Percentiles rank a stretch among this genome's conserved stretches.
These are phyloP conservation scores for Lepus townsendii DNA, from an alignment of 2,797 vertebrate species.

Conservation along the genomic window DNA sequence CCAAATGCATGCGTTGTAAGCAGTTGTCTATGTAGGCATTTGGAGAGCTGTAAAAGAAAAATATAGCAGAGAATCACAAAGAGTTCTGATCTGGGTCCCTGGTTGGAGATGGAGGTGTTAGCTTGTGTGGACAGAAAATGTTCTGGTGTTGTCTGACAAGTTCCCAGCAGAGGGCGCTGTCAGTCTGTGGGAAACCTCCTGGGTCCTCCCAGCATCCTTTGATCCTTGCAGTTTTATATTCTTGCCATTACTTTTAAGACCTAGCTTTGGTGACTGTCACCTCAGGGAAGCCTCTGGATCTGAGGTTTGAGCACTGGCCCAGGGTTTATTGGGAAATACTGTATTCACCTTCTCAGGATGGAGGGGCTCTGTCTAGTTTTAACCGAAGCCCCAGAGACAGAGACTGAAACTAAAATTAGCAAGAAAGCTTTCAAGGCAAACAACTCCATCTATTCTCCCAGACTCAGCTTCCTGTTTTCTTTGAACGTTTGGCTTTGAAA, in stretches of 20 bases:
- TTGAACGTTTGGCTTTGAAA: constrained; percentile 77
- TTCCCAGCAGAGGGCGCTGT: constrained; percentile 76
- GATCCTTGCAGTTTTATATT: constrained; percentile 58
- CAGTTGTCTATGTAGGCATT: neutral
- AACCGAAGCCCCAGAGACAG: constrained; percentile 53
- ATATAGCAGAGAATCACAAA: neutral
- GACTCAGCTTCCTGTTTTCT: constrained; percentile 59
- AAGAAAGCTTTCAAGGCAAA: constrained; percentile 71
- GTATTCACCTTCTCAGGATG: constrained; percentile 44
- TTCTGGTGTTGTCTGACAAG: neutral
- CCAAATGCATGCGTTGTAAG: constrained; percentile 29
- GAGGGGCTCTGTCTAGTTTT: constrained; percentile 50
- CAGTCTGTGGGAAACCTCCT: constrained; percentile 30
- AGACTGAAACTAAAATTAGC: constrained; percentile 68
- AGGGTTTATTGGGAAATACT: constrained; percentile 57
- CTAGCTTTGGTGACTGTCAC: constrained; percentile 40
- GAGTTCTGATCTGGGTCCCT: neutral
- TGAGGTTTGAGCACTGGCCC: constrained; percentile 50
- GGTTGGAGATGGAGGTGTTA: neutral
- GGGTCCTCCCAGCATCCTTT: neutral
- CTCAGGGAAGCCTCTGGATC: constrained; percentile 47
- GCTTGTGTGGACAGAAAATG: neutral
- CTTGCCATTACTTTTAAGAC: constrained; percentile 60
- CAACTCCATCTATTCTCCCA: constrained; percentile 40
- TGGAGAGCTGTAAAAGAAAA: neutral